These are phyloP conservation scores for Zaprionus taronus DNA, from an alignment of 1,140 invertebrate species.

Conservation along the genomic window DNA sequence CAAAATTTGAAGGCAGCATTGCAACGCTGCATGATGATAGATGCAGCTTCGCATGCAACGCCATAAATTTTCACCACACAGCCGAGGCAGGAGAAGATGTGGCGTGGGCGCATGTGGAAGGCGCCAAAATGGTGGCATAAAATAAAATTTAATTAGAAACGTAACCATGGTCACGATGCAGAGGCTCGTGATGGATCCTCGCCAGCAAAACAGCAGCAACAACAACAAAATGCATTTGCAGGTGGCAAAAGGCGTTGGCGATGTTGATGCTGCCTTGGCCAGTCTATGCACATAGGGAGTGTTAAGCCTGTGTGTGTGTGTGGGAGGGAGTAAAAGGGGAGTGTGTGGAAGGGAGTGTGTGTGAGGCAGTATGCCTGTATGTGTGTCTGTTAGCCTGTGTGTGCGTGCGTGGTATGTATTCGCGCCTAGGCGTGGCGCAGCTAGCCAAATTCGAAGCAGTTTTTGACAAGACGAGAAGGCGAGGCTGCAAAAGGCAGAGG, in stretches of 20 bases:
- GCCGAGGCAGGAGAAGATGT: neutral
- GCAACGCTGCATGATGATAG: constrained; percentile 41
- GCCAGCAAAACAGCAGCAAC: constrained; percentile 25
- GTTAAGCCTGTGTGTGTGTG: constrained; percentile 4
- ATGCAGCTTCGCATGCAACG: constrained; percentile 63
- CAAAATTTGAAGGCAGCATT: constrained; percentile 13
- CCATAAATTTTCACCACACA: constrained; percentile 61
- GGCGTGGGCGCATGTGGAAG: constrained; percentile 28
- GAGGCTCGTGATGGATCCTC: neutral
- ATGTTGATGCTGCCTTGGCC: constrained; percentile 9
- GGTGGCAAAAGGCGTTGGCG: constrained; percentile 5
- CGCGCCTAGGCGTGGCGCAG: constrained; percentile 68
- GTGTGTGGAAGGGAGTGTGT: too few species aligned
- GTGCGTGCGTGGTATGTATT: constrained; percentile 46
- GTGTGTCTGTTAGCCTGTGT: constrained; percentile 20
- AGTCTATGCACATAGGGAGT: constrained; percentile 19
- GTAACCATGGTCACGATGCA: constrained; percentile 61
- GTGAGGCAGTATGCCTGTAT: neutral
- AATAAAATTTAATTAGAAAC: constrained; percentile 84
- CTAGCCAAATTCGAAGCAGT: constrained; percentile 58
- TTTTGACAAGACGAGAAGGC: constrained; percentile 60
- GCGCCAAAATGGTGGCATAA: constrained; percentile 81
- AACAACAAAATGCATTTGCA: constrained; percentile 54
- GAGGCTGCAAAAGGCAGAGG: neutral
- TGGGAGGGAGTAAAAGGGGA: neutral